A percentile compares a stretch with the other conserved stretches of the same genome.
These are phyloP conservation scores for Ashinkailepas kermadecensis DNA, from an alignment of 2,888 invertebrate genomes.

Conservation along the genomic window DNA sequence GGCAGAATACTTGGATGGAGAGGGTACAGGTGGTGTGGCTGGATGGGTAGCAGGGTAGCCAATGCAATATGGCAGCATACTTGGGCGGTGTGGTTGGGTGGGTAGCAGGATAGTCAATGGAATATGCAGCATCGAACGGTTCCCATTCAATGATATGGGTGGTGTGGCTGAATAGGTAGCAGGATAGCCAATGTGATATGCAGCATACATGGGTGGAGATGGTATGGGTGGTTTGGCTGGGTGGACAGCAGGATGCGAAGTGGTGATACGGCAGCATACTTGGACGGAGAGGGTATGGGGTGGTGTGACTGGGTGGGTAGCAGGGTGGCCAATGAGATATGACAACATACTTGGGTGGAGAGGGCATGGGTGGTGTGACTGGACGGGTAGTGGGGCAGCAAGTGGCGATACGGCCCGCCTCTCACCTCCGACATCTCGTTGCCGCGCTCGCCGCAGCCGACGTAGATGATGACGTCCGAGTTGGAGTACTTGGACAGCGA, in stretches of 20 bases:
- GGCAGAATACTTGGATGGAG: background rate
- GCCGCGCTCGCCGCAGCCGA: constrained; percentile 98
- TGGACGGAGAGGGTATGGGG: too few relatives aligned
- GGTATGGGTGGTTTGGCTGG: background rate
- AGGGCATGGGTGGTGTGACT: background rate
- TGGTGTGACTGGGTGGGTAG: background rate
- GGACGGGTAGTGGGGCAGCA: background rate
- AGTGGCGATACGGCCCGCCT: too few relatives aligned
- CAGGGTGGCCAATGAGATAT: background rate
- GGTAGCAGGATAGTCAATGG: background rate
- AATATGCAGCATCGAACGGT: too few relatives aligned
- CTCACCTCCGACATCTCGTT: constrained; percentile 97
- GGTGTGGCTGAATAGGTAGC: background rate
- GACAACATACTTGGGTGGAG: background rate
- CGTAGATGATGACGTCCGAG: constrained; percentile 98
- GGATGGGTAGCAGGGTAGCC: background rate
- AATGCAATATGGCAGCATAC: too few relatives aligned
- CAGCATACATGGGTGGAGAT: background rate
- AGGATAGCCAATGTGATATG: background rate
- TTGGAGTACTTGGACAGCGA: constrained; percentile 99
- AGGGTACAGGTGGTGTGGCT: background rate
- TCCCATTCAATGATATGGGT: too few relatives aligned
- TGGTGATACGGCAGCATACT: too few relatives aligned
- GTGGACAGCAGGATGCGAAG: too few relatives aligned
- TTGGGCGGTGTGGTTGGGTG: background rate